Evolutionary conservation across 2,797 vertebrate species (phyloP), one percentile per base, ranked within the genome.

Genomic region (Peromyscus nudipes): DNA sequence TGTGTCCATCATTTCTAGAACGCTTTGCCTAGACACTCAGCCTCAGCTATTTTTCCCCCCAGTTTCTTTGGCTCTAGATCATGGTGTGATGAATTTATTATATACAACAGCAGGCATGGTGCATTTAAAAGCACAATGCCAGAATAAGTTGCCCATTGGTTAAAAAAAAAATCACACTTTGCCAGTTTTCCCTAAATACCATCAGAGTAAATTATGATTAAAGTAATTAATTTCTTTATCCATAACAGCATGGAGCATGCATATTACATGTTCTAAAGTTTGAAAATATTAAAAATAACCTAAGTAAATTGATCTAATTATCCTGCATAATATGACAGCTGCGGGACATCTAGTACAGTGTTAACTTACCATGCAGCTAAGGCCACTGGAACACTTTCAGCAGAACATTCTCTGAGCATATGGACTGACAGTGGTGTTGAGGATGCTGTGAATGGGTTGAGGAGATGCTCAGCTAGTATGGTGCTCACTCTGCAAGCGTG

Each of bases 181-280:
- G 52, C 88, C 95, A 95, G 43, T 80, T 97, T 95, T 89, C 27
- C 71, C 85, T 89, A 97, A 96, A 97, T 95, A 95, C 29, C 87
- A 96, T 81, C 94, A 96, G 69, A 96, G 85, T 91, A 96, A 97
- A 96, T 92, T 73, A 64, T 88, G 86, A 97, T 96, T 97, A 97
- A 97, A 96, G 84, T 60, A 96, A 95, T 71, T 96, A 76, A 2
- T 94, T 87, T 43, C n/a, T 85, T 92, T 85, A 52, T 84, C 97
- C 98, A 98, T 98, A 95, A 97, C 6, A 97, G 89, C 90, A 96
- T 95, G 60, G 76, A 91, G 31, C 25, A 97, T 93, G 96, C 27
- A 34, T 76, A 55, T n/a, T 95, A 52, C 95, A 91, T 80, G 93
- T 69, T 77, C 46, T 55, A 71, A 89, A 95, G 81, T 96, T 75